These are phyloP conservation scores for Scaptomyza flava DNA, from an alignment of 2,888 invertebrate species.

Conservation along the genomic window DNA sequence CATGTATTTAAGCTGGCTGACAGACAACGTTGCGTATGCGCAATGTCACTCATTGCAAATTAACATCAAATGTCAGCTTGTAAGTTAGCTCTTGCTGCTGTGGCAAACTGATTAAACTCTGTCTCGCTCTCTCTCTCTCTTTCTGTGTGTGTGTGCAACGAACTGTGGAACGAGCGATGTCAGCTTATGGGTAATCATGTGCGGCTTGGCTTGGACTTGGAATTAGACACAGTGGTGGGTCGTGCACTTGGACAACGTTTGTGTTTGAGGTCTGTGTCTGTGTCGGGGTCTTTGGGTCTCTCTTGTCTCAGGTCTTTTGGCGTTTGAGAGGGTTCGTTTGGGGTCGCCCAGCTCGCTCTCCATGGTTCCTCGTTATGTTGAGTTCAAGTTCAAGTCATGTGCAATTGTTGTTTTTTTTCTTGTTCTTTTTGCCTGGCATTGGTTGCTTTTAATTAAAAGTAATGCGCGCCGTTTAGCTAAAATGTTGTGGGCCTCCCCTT, in stretches of 20 bases:
- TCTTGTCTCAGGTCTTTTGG: slow-evolving; percentile 7
- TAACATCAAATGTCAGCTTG: slow-evolving; percentile 68
- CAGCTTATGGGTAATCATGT: slow-evolving; percentile 78
- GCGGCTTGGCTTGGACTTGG: slow-evolving; percentile 45
- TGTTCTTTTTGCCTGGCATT: slow-evolving; percentile 48
- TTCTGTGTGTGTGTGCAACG: slow-evolving; percentile 51
- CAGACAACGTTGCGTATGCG: slow-evolving; percentile 68
- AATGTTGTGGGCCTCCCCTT: slow-evolving; percentile 34
- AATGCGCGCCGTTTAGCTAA: slow-evolving; percentile 73
- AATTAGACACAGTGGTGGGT: slow-evolving; percentile 64
- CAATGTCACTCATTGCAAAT: slow-evolving; percentile 70
- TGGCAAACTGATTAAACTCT: slow-evolving; percentile 72
- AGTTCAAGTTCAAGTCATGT: slow-evolving; percentile 76
- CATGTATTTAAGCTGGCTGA: slow-evolving; percentile 58
- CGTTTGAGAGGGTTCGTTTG: not conserved
- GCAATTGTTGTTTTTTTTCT: slow-evolving; percentile 39
- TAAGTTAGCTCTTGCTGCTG: slow-evolving; percentile 32
- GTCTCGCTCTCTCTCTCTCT: slow-evolving; percentile 56
- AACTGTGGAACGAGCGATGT: slow-evolving; percentile 70
- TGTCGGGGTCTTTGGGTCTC: slow-evolving; percentile 6
- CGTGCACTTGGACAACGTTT: slow-evolving; percentile 31
- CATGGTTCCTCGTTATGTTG: slow-evolving; percentile 36
- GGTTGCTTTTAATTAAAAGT: slow-evolving; percentile 77
- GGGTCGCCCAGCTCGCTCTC: slow-evolving; percentile 21
- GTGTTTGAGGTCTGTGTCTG: not conserved